A percentile compares a stretch with the other conserved stretches of the same genome.
phyloP scores from a whole-genome alignment of 2,113 vertebrate species.

The Dolichallabes microphthalmus region DNA sequence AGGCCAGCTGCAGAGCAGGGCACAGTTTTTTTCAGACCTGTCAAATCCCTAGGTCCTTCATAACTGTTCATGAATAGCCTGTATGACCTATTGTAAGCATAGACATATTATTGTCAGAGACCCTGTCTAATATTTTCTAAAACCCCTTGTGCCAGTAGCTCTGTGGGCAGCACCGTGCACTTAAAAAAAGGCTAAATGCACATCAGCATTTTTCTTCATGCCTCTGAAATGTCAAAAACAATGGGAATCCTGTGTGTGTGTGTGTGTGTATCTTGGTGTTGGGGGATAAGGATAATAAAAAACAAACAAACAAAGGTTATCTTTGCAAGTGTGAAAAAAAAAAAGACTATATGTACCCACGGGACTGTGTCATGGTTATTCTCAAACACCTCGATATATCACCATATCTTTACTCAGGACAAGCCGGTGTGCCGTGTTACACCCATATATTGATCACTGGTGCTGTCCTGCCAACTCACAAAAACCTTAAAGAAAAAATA shows the following conservation, averaged over 20 bases:
- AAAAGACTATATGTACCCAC: not conserved
- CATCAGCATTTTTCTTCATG: constrained; percentile 41
- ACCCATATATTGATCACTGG: constrained; percentile 27
- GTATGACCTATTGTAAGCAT: constrained; percentile 63
- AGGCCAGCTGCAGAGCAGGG: constrained; percentile 33
- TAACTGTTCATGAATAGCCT: constrained; percentile 64
- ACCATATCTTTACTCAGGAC: constrained; percentile 47
- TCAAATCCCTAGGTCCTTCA: constrained; percentile 55
- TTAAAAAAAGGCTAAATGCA: constrained; percentile 44
- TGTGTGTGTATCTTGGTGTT: not conserved
- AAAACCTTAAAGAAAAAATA: not conserved
- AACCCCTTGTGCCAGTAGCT: constrained; percentile 53
- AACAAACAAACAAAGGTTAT: constrained; percentile 7
- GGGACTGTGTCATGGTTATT: constrained; percentile 25
- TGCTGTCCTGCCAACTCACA: not conserved
- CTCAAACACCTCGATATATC: constrained; percentile 24
- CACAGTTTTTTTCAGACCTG: constrained; percentile 56
- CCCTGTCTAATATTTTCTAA: constrained; percentile 64
- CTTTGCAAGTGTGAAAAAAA: not conserved
- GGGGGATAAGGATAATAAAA: not conserved
- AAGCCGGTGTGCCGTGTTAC: constrained; percentile 22
- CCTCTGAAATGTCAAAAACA: constrained; percentile 39
- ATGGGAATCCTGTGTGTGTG: not conserved
- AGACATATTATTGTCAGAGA: constrained; percentile 61
- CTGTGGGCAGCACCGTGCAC: constrained; percentile 38